phyloP scores from a whole-genome alignment of 23 tunicate genomes.

The Diplosoma virens region DNA sequence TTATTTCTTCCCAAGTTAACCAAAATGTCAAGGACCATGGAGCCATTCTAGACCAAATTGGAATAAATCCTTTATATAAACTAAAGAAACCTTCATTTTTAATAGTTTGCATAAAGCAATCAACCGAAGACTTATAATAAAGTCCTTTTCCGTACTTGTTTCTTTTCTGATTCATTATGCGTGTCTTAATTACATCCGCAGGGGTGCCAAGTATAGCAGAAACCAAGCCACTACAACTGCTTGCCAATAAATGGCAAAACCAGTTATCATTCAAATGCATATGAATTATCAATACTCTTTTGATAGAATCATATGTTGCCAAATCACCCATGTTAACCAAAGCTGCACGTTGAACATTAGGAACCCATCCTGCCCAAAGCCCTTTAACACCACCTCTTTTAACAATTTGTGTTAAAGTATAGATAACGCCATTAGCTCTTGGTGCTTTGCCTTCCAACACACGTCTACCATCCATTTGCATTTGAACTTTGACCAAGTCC shows the following conservation, averaged over 20 bases:
- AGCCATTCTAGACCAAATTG: slow-evolving; percentile 92
- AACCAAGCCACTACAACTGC: slow-evolving; percentile 80
- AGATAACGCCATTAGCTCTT: slow-evolving; percentile 49
- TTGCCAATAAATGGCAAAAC: slow-evolving; percentile 57
- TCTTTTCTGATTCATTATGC: slow-evolving; percentile 95
- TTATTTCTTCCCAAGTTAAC: slow-evolving; percentile 68
- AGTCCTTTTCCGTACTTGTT: slow-evolving; percentile 71
- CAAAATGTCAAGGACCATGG: slow-evolving; percentile 98
- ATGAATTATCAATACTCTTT: slow-evolving; percentile 43
- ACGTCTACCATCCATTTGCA: slow-evolving; percentile 90
- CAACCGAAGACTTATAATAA: slow-evolving; percentile 69
- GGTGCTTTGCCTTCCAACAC: slow-evolving; percentile 73
- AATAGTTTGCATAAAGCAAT: slow-evolving; percentile 75
- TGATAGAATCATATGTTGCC: slow-evolving; percentile 88
- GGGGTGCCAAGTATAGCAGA: slow-evolving; percentile 89
- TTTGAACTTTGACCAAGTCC: slow-evolving; percentile 95
- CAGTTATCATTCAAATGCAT: slow-evolving; percentile 49
- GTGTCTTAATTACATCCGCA: slow-evolving; percentile 97
- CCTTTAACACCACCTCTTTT: slow-evolving; percentile 60
- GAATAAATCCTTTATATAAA: slow-evolving; percentile 94
- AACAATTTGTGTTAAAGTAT: slow-evolving; percentile 39
- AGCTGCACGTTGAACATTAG: slow-evolving; percentile 92
- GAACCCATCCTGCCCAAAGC: slow-evolving; percentile 93
- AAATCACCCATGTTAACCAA: slow-evolving; percentile 96
- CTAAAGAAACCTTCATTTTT: slow-evolving; percentile 84